Evolutionary conservation across 2,888 invertebrate genomes (phyloP), one percentile per base, ranked within the genome.

Genomic region (Drosophila macrospina): DNA sequence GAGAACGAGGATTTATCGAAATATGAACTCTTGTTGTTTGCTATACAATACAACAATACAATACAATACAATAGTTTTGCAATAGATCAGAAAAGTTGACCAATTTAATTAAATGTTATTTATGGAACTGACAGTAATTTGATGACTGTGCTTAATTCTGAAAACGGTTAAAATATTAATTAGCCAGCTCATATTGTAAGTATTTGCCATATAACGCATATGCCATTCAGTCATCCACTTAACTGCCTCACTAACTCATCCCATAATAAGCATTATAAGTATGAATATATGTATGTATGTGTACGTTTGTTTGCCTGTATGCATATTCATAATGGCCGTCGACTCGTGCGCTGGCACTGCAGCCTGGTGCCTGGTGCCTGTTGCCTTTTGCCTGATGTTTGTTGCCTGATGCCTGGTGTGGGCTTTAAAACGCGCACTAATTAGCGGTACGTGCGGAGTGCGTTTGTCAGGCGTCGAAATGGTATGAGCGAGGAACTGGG

Each of bases 371-470:
- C 52, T 42, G 66, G 34, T 30, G 42, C 11, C 39, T 39, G 3
- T 6, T 34, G 24, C 11, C 15, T 45, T 44, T 20, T 8, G 36
- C 20, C 50, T 44, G 63, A 39, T 55, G 55, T 68, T 3, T 20
- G 20, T 3, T 1, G 20, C n/a, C n/a, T 44, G 50, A 20, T 8
- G 36, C 26, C 50, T 44, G 63, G 42, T 52, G 55, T 69, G 71
- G 85, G 66, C 63, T 54, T 79, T 78, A 74, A 81, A 79, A 67
- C 69, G 74, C 79, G 68, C 69, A 74, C 80, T 87, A 89, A 87
- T 87, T 87, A 84, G 78, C 70, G 57, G 74, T 77, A 89, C 89
- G 87, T 87, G 87, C 67, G 87, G 80, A 86, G 85, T 88, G 85
- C 86, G 79, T 79, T 87, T 60, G 69, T 75, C 75, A 80, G 77